Evolutionary conservation across 2,888 invertebrate species (phyloP).

Genomic region (Phengaris alcon): DNA sequence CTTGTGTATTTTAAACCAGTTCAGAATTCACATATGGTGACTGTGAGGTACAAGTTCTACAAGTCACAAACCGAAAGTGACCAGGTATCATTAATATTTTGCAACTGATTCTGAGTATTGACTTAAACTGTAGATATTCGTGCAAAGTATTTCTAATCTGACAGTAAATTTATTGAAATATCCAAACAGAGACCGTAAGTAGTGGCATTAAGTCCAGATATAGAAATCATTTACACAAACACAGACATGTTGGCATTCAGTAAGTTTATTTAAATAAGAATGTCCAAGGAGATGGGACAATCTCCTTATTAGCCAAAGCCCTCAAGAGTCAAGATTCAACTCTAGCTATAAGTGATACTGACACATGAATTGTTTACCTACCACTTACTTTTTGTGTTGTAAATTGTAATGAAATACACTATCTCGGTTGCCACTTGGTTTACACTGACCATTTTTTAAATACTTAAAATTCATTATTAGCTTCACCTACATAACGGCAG

Average conservation of each 20-base stretch:
- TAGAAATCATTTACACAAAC: conserved; percentile 13
- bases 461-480: conserved; percentile 2
- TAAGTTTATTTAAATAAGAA: conserved; percentile 11
- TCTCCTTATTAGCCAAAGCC: not conserved
- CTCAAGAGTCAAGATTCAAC: not conserved
- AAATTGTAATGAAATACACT: no score
- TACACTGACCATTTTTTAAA: not conserved
- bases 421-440: not conserved
- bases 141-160: not conserved
- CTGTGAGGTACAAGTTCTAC: not conserved
- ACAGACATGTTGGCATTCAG: conserved; percentile 12
- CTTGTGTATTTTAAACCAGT: conserved; percentile 15
- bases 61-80: conserved; percentile 12
- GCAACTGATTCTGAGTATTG: not conserved
- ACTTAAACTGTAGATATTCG: not conserved
- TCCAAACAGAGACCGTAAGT: conserved; percentile 2
- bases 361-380: not conserved
- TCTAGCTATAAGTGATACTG: not conserved
- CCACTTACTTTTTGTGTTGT: not conserved
- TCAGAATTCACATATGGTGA: not conserved
- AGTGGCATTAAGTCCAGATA: conserved; percentile 8
- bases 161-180: conserved; percentile 6
- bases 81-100: not conserved
- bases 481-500: conserved; percentile 5
- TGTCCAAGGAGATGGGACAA: not conserved